A percentile compares a stretch with the other conserved stretches of the same genome.
phyloP scores from a whole-genome alignment of 2,113 vertebrate species.

The Aldabrachelys gigantea region DNA sequence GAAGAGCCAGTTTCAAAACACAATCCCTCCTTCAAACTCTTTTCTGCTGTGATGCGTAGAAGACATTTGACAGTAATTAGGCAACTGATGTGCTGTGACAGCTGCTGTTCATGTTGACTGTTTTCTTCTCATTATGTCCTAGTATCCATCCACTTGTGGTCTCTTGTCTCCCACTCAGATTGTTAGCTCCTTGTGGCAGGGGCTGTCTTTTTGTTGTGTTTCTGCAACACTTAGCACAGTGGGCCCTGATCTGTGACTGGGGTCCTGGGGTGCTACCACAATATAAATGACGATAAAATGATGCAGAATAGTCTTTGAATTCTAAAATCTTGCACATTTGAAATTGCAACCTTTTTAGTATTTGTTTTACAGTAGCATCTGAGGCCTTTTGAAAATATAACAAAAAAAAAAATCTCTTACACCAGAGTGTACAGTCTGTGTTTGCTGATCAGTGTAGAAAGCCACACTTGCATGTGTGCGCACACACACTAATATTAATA shows the following conservation, averaged over 20 bases:
- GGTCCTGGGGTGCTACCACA: neutral
- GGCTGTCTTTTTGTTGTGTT: neutral
- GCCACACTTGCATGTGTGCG: neutral
- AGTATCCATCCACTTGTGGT: neutral
- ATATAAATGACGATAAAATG: neutral
- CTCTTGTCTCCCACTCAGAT: neutral
- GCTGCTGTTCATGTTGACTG: neutral
- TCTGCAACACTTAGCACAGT: neutral
- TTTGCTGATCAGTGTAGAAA: neutral
- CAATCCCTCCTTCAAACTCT: neutral
- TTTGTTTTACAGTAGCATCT: neutral
- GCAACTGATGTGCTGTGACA: neutral
- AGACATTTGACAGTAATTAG: neutral
- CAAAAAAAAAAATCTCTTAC: neutral
- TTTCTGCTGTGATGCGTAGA: neutral
- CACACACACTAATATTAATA: neutral
- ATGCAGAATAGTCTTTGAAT: neutral
- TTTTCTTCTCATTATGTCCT: neutral
- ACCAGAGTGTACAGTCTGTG: neutral
- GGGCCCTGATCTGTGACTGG: neutral
- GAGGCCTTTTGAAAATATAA: neutral
- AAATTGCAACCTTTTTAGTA: neutral
- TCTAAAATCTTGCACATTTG: neutral
- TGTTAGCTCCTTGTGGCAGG: neutral
- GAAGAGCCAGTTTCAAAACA: neutral